A percentile compares a stretch with the other conserved stretches of the same genome.
Conservation (phyloP, 2,113 vertebrate genomes). For the Myiopsitta monachus region DNA sequence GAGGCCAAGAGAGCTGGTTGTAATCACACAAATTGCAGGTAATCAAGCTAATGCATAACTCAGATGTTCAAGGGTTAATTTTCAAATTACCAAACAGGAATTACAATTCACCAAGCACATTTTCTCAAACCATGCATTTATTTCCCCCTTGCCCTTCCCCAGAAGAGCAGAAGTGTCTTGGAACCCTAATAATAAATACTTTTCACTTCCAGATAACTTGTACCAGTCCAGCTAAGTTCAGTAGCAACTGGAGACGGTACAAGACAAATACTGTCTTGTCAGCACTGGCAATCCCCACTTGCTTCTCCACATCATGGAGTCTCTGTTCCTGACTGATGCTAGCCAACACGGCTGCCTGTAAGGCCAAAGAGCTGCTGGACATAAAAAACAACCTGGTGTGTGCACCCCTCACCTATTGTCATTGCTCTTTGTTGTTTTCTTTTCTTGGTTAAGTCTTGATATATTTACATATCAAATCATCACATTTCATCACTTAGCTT, state of each 20-base stretch:
- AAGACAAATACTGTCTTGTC: neutral
- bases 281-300: neutral
- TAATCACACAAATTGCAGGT: neutral
- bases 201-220: neutral
- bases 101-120: neutral
- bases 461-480: neutral
- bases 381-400: neutral
- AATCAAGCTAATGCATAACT: neutral
- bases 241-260: neutral
- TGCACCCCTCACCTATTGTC: neutral
- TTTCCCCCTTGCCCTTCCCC: accelerated
- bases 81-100: neutral
- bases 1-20: neutral
- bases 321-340: neutral
- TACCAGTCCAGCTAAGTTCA: neutral
- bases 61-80: neutral
- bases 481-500: neutral
- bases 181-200: neutral
- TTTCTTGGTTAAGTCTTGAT: neutral
- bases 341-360: neutral
- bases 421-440: neutral
- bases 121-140: neutral
- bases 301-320: accelerated
- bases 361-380: neutral
- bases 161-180: neutral